Percentiles rank a stretch among this genome's conserved stretches.
Evolutionary conservation across 2,888 invertebrate genomes (phyloP).

Genomic region (Hemaris fuciformis): DNA sequence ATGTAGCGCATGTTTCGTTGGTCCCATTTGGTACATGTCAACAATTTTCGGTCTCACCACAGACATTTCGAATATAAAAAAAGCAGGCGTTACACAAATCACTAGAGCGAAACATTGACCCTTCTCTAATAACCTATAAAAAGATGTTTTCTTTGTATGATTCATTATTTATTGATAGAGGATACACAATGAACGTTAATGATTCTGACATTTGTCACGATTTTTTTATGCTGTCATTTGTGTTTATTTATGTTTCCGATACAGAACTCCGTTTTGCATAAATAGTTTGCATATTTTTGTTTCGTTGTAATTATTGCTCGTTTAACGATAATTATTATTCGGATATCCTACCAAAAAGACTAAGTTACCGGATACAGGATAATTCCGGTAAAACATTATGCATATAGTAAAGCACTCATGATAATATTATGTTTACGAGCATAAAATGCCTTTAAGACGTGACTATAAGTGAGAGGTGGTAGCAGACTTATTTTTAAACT

Average conservation of each 20-base stretch:
- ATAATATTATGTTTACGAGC: no score
- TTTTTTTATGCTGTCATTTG: background rate
- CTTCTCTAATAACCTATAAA: constrained; percentile 1
- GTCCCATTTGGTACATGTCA: constrained; percentile 35
- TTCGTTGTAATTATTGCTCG: background rate
- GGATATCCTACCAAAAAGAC: background rate
- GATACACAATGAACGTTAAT: background rate
- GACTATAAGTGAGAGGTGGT: no score
- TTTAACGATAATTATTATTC: background rate
- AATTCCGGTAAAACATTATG: background rate
- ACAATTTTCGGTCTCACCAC: constrained; percentile 47
- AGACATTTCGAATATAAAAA: constrained; percentile 50
- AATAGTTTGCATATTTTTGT: background rate
- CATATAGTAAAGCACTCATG: no score
- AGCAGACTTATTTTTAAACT: no score
- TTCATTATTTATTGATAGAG: constrained; percentile 4
- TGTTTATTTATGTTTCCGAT: background rate
- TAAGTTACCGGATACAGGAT: background rate
- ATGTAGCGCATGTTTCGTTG: constrained; percentile 39
- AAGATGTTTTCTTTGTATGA: background rate
- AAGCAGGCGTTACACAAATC: constrained; percentile 47
- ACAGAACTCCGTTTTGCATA: background rate
- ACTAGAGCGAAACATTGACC: constrained; percentile 2
- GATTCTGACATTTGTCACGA: background rate
- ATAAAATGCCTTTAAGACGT: no score